These are phyloP conservation scores for Sussaba pulchella DNA, from an alignment of 2,888 invertebrate species.

Conservation along the genomic window DNA sequence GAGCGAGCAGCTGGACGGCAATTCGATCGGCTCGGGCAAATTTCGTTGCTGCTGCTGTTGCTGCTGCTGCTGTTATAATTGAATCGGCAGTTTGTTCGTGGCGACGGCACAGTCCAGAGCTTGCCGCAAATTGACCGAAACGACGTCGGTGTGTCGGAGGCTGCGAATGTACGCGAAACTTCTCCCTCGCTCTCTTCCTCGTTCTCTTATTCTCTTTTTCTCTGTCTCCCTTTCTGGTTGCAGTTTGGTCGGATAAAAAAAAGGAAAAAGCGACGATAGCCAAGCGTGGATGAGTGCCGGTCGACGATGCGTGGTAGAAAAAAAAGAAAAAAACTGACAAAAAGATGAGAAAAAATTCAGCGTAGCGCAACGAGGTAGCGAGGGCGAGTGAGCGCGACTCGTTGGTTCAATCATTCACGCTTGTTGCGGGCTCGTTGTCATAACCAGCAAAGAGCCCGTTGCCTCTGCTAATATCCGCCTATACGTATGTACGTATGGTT, in stretches of 20 bases:
- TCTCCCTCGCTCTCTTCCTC: slow-evolving; percentile 3
- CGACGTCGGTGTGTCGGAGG: slow-evolving; percentile 64
- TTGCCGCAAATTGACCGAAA: slow-evolving; percentile 81
- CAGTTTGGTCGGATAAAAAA: slow-evolving; percentile 36
- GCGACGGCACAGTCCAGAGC: slow-evolving; percentile 71
- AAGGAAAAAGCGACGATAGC: slow-evolving; percentile 34
- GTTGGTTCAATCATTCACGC: slow-evolving; percentile 76
- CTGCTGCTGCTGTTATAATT: slow-evolving; percentile 73
- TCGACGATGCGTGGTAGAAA: slow-evolving; percentile 57
- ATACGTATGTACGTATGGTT: too few relatives aligned
- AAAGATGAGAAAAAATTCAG: slow-evolving; percentile 68
- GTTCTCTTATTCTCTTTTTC: background rate
- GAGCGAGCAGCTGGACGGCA: slow-evolving; percentile 10
- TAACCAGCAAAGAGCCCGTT: slow-evolving; percentile 1
- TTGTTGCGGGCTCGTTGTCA: slow-evolving; percentile 62
- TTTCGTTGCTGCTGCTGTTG: slow-evolving; percentile 40
- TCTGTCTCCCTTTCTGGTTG: background rate
- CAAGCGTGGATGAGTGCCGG: slow-evolving; percentile 28
- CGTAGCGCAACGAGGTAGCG: slow-evolving; percentile 50
- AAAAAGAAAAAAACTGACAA: slow-evolving; percentile 55
- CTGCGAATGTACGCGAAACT: background rate
- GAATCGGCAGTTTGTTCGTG: slow-evolving; percentile 79
- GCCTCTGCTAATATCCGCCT: slow-evolving; percentile 6
- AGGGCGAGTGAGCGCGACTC: slow-evolving; percentile 59
- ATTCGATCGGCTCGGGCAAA: slow-evolving; percentile 55